Evolutionary conservation across 2,888 invertebrate species (phyloP).

Genomic region (Agrotis ipsilon): DNA sequence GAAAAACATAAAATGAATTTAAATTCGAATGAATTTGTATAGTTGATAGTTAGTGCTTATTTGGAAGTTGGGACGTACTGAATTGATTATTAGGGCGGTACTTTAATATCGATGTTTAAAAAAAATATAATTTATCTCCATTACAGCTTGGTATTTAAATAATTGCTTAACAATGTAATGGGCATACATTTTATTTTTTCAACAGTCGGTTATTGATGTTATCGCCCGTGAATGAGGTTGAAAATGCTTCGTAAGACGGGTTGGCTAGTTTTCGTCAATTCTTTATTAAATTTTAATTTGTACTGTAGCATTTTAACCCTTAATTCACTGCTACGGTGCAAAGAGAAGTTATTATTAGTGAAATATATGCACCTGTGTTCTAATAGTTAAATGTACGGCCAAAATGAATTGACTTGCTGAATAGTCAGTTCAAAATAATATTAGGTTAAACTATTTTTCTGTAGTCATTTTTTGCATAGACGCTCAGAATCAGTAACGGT

Average conservation of each 20-base stretch:
- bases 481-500: conserved; percentile 52
- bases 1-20: conserved; percentile 72
- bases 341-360: conserved; percentile 55
- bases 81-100: conserved; percentile 52
- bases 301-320: conserved; percentile 68
- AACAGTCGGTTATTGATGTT: conserved; percentile 34
- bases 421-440: conserved; percentile 70
- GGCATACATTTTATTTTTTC: conserved; percentile 48
- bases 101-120: conserved; percentile 59
- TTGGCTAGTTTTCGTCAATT: conserved; percentile 79
- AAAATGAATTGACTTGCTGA: conserved; percentile 73
- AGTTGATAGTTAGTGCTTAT: conserved; percentile 72
- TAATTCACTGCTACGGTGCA: conserved; percentile 64
- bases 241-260: conserved; percentile 65
- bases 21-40: conserved; percentile 72
- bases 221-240: conserved; percentile 50
- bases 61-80: conserved; percentile 57
- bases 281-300: conserved; percentile 74
- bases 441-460: conserved; percentile 52
- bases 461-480: conserved; percentile 63
- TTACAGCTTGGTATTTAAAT: conserved; percentile 60
- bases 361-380: conserved; percentile 72
- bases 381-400: conserved; percentile 73
- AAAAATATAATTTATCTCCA: conserved; percentile 38
- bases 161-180: conserved; percentile 61